Evolutionary conservation across 2,797 vertebrate genomes (phyloP).

Genomic region (Calcarius lapponicus): DNA sequence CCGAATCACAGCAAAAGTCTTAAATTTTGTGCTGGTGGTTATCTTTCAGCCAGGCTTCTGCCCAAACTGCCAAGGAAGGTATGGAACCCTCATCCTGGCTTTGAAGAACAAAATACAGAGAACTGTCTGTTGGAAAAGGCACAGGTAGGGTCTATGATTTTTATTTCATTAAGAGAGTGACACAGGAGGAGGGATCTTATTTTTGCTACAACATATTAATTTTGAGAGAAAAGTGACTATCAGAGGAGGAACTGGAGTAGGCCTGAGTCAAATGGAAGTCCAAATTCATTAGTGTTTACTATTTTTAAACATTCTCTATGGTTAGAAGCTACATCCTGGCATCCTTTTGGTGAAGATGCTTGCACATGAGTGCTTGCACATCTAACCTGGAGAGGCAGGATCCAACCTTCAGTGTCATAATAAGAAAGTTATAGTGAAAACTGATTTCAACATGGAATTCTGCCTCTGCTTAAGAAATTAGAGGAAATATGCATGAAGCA

Average conservation of each 20-base stretch:
- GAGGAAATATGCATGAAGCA: neutral
- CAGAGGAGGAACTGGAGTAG: neutral
- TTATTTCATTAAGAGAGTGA: neutral
- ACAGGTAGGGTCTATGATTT: neutral
- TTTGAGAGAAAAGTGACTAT: neutral
- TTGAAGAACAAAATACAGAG: neutral
- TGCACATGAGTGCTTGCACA: neutral
- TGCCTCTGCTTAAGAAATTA: neutral
- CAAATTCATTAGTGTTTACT: neutral
- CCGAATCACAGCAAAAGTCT: neutral
- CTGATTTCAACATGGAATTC: neutral
- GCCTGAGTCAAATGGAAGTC: neutral
- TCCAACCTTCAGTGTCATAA: neutral
- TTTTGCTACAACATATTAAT: neutral
- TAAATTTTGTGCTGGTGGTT: neutral
- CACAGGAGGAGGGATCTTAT: neutral
- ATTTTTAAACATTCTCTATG: neutral
- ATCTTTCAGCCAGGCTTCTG: neutral
- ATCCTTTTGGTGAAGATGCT: neutral
- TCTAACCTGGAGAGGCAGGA: neutral
- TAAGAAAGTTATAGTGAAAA: neutral
- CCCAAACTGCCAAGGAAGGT: neutral
- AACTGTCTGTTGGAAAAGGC: neutral
- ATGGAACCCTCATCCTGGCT: neutral
- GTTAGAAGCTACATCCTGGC: neutral